Evolutionary conservation across 2,797 vertebrate species (phyloP), one percentile per base, ranked within the genome.

Genomic region (Arctocebus calabarensis): DNA sequence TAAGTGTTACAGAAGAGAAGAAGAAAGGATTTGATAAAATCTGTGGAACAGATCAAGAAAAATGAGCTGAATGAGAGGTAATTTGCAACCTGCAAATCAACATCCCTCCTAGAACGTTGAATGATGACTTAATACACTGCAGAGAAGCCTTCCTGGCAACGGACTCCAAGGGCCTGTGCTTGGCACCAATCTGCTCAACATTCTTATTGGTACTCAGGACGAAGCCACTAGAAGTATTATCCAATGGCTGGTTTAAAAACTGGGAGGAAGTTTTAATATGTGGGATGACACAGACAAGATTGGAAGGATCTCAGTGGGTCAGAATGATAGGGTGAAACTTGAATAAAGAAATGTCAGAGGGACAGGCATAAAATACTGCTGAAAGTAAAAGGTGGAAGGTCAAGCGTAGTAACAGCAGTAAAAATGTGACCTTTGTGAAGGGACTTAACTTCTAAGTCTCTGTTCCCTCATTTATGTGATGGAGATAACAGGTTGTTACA

Each of bases 271-370:
- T 13, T 66, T 73, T 75, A 91, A 57, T 25, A 68, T 57, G 27
- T 70, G 27, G 16, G 55, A 84, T 93, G 66, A 59, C 32, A 93
- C 45, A 88, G 78, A 93, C 14, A 66, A 91, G n/a, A 88, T 4
- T 57, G 23, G 57, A 93, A 17, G 77, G n/a, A 91, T 91, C 23
- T 20, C 48, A 83, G 37, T 25, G 25, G 43, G 45, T 29, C 59
- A 84, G 22, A 95, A 84, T 84, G 37, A 77, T 55, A 79, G n/a
- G 3, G 37, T 59, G 77, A 90, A 84, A 81, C 6, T 37, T 86
- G 62, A 84, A 87, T 73, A 79, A 78, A 71, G 23, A 95, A 96
- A 92, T 90, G 23, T 81, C 88, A 73, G 25, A 93, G 16, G 13
- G 29, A 88, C n/a, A 89, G 4, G 19, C 19, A 74, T 84, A 89